Evolutionary conservation across 2,113 vertebrate species (phyloP).

Genomic region (Orthonyx spaldingii): DNA sequence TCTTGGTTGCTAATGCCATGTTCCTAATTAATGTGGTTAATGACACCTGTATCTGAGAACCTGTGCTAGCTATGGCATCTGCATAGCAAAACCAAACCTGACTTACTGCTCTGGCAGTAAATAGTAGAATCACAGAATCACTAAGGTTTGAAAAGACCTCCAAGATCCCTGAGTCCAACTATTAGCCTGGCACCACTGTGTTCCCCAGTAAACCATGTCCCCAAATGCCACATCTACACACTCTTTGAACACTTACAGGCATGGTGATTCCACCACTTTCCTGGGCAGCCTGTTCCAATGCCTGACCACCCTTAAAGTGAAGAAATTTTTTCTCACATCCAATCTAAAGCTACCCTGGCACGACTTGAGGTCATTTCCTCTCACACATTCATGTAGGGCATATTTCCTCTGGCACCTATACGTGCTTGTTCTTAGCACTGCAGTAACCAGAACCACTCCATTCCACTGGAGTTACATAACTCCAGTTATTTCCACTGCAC

Average conservation of each 20-base stretch:
- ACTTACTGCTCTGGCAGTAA: not conserved
- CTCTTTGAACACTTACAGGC: not conserved
- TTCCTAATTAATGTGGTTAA: not conserved
- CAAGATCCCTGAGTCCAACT: not conserved
- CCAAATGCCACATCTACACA: not conserved
- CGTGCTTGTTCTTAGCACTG: not conserved
- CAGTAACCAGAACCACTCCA: not conserved
- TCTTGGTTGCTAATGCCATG: not conserved
- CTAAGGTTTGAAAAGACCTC: not conserved
- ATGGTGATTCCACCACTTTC: not conserved
- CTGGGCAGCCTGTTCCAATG: not conserved
- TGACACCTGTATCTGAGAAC: not conserved
- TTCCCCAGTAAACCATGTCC: not conserved
- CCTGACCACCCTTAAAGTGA: not conserved
- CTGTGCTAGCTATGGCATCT: not conserved
- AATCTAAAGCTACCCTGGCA: not conserved
- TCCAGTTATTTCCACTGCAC: not conserved
- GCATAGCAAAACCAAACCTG: not conserved
- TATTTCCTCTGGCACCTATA: not conserved
- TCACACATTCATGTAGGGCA: not conserved
- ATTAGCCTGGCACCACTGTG: not conserved
- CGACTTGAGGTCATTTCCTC: not conserved
- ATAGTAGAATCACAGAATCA: not conserved
- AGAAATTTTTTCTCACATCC: not conserved
- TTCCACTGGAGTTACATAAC: not conserved